These are phyloP conservation scores for Tipula lateralis DNA, from an alignment of 2,888 invertebrate species.

Conservation along the genomic window DNA sequence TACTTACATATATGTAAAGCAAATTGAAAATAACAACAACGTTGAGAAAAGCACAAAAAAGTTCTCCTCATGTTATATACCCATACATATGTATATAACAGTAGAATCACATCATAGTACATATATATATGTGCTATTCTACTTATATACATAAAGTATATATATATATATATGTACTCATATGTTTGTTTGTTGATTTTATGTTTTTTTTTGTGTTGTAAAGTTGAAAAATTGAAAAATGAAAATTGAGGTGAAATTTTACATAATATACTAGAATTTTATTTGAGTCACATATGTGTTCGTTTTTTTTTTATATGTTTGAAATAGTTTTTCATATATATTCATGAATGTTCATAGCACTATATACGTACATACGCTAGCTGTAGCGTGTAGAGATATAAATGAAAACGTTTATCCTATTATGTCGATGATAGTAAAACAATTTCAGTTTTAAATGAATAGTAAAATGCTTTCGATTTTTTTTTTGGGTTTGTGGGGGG, in stretches of 20 bases:
- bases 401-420: conserved; percentile 9
- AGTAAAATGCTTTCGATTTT: neutral
- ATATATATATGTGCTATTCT: neutral
- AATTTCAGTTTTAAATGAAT: neutral
- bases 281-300: conserved; percentile 4
- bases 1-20: neutral
- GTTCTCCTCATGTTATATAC: neutral
- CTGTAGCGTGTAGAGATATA: neutral
- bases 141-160: neutral
- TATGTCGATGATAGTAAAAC: conserved; percentile 24
- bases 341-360: neutral
- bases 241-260: conserved; percentile 24
- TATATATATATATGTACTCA: neutral
- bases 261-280: conserved; percentile 19
- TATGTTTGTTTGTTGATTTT: conserved; percentile 11
- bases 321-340: conserved; percentile 5
- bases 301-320: neutral
- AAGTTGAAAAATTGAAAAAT: conserved; percentile 19
- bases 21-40: neutral
- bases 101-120: neutral
- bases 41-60: neutral
- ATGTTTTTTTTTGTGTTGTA: neutral
- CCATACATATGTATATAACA: neutral
- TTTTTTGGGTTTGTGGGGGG: neutral
- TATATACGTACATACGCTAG: neutral